Evolutionary conservation across 2,797 vertebrate species (phyloP).

Genomic region (Tangara arthus): DNA sequence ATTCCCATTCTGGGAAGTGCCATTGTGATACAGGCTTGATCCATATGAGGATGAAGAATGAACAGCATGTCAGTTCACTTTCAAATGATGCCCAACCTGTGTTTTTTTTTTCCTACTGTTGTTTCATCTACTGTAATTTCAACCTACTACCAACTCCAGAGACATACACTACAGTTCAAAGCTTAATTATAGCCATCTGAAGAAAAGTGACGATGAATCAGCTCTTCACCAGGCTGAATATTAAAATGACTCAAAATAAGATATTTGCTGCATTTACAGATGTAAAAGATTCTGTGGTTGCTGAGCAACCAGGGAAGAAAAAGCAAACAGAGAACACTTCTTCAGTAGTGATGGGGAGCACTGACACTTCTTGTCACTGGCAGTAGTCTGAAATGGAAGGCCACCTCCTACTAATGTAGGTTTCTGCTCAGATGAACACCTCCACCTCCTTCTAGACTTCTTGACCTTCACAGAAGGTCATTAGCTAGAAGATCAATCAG

Average conservation of each 20-base stretch:
- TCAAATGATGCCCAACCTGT: not conserved
- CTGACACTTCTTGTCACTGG: not conserved
- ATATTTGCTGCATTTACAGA: conserved; percentile 58
- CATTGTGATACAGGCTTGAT: not conserved
- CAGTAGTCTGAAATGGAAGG: not conserved
- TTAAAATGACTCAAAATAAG: conserved; percentile 60
- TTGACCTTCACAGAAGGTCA: not conserved
- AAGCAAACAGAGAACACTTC: conserved; percentile 45
- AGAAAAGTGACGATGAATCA: conserved; percentile 63
- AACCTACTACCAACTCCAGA: not conserved
- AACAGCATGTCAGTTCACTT: not conserved
- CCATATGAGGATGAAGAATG: not conserved
- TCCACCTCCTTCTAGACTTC: not conserved
- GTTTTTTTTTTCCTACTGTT: not conserved
- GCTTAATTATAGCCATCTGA: conserved; percentile 62
- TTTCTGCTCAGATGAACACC: not conserved
- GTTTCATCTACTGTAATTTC: not conserved
- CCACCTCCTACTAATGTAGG: not conserved
- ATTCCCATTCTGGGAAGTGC: not conserved
- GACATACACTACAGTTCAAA: not conserved
- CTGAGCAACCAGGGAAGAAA: conserved; percentile 69
- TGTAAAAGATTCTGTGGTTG: conserved; percentile 67
- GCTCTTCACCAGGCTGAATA: conserved; percentile 34
- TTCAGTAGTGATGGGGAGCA: not conserved
- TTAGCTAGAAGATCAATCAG: not conserved